Evolutionary conservation across 2,797 vertebrate genomes (phyloP), one percentile per base, ranked within the genome.

Genomic region (Atherinosoma microstoma): DNA sequence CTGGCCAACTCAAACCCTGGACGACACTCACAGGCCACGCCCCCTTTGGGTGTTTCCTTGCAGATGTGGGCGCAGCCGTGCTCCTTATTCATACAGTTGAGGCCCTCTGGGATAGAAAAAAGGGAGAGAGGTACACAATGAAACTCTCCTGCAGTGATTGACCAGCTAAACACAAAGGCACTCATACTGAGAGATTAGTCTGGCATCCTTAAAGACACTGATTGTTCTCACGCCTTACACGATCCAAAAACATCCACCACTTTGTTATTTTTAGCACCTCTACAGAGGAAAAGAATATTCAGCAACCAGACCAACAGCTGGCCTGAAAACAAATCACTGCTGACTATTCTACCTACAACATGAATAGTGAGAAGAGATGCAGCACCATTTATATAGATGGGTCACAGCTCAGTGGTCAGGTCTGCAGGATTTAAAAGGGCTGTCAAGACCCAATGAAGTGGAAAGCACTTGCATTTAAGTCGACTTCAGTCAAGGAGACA

Each of bases 61-160:
- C 98, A 99, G 95, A 99, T 98, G 94, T 99, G 97, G 74, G 95
- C 94, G 80, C 98, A 99, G 90, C 98, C 96, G 0, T 99, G 98
- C 67, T 98, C 96, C 93, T 97, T 98, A 89, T 99, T 99, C 98
- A 99, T 99, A 90, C 98, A 99, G 95, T 95, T 99, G 94, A 98
- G 94, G 78, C 98, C 97, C 95, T 98, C 98, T 99, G 95, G 76
- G 95, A 95, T 91, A 84, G 77, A 87, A 71, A 76, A 51, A 77
- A 87, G 74, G 75, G 79, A 85, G 72, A 86, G 82, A 89, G 77
- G 85, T 71, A 87, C 88, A 93, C 91, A 92, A 91, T 92, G 86
- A 92, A 90, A 84, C 88, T 90, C 86, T 89, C 88, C 91, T 90
- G 92, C 92, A 90, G 91, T 91, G 90, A 84, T 84, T 80, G 87